Evolutionary conservation across 2,113 vertebrate species (phyloP).

Genomic region (Trichomycterus rosablanca): DNA sequence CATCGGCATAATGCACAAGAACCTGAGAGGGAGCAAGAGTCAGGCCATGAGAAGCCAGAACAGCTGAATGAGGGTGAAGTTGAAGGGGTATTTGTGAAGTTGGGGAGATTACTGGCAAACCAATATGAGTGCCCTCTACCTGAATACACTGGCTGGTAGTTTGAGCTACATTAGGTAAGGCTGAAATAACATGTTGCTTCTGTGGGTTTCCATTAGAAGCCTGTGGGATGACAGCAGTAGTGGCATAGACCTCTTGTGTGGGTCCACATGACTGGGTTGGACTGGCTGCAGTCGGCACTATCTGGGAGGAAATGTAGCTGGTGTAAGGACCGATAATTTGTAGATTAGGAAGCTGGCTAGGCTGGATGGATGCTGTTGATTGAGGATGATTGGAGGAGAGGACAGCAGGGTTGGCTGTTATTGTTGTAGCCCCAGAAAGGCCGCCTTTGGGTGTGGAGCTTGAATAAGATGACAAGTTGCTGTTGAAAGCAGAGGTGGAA

Average conservation of each 20-base stretch:
- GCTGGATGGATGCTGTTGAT: constrained; percentile 84
- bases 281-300: constrained; percentile 79
- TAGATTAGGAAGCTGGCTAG: constrained; percentile 87
- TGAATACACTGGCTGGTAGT: constrained; percentile 89
- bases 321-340: constrained; percentile 94
- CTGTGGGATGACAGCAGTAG: constrained; percentile 82
- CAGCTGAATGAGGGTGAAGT: constrained; percentile 83
- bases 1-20: constrained; percentile 87
- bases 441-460: constrained; percentile 34
- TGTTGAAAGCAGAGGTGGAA: constrained; percentile 49
- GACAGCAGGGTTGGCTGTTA: constrained; percentile 79
- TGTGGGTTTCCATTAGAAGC: constrained; percentile 67
- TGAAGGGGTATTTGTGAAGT: constrained; percentile 79
- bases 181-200: constrained; percentile 76
- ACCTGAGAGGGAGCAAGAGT: constrained; percentile 88
- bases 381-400: constrained; percentile 81
- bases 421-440: constrained; percentile 76
- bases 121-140: constrained; percentile 83
- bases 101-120: constrained; percentile 73
- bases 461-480: constrained; percentile 49
- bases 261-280: constrained; percentile 69
- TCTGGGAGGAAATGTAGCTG: constrained; percentile 92
- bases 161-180: constrained; percentile 70
- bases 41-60: constrained; percentile 80
- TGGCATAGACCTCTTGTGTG: constrained; percentile 88